Base-by-base conservation (phyloP, 2,888 invertebrate species). In the Lymantria dispar region DNA sequence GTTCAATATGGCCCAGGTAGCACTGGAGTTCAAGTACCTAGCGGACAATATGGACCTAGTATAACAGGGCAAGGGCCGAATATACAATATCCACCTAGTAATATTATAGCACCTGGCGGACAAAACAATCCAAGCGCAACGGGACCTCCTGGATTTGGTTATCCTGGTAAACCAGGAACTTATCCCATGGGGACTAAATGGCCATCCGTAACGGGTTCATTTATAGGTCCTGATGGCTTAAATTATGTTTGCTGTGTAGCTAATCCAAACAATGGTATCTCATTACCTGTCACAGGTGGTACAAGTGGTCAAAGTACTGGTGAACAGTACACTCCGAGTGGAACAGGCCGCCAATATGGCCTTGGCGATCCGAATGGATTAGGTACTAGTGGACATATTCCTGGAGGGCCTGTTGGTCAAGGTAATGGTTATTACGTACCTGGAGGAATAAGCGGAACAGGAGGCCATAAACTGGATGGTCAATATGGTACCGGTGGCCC, bases 181-280 rank as follows among this genome's bases (percentile, higher is more conserved):
- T 51, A 31, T 41, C 45, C 55, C 30, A 41, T 50, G 46, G 55
- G 62, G 54, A 43, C 45, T 7, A 69, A 69, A 59, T 66, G 76
- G 77, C 65, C 75, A 45, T 31, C 64, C 55, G 43, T 60, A 49
- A 58, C 72, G 29, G 60, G 62, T 7, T 50, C 70, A 47, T 62
- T 70, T 56, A 50, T 60, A 43, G 72, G 70, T 15, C 63, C 74
- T 37, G 70, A 72, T 42, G 79, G 78, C 14, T 51, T 64, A 8
- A 67, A 70, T 33, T 79, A 76, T 54, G 74, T 72, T 52, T 80
- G 79, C 48, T 80, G 79, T 58, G 68, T 73, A 36, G 64, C 68
- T 5, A 69, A 70, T 29, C 70, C 75, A 8, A 68, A 64, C 40
- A 64, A 43, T n/a, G 31, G n/a, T 38, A 15, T 13, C 10, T 30